These are phyloP conservation scores for Rambutsinella grinnellia DNA, from an alignment of 2,888 invertebrate species.

Conservation along the genomic window DNA sequence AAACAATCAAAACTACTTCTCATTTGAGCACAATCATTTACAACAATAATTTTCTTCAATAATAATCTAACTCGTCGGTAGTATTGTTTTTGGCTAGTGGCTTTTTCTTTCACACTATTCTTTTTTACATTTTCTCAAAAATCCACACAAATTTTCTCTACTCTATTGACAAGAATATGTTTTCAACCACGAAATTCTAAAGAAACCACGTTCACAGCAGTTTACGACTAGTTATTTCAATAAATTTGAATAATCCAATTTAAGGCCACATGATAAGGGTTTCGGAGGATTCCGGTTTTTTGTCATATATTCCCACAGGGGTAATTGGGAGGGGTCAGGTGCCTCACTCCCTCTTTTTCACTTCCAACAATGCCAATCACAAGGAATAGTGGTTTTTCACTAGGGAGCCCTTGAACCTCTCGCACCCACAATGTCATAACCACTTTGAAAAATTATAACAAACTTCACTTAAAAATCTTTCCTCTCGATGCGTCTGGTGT, in stretches of 20 bases:
- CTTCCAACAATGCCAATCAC: not conserved
- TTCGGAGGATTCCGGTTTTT: too few species aligned
- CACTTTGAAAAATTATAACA: not conserved
- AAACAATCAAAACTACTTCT: conserved; percentile 1
- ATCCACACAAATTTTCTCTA: too few species aligned
- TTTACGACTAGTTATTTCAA: too few species aligned
- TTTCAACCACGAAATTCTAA: too few species aligned
- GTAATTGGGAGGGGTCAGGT: not conserved
- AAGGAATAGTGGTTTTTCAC: conserved; percentile 6
- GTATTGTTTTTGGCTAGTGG: not conserved
- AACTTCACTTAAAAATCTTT: not conserved
- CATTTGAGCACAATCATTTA: conserved; percentile 31
- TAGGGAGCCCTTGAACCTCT: not conserved
- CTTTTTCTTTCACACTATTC: too few species aligned
- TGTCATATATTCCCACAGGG: too few species aligned
- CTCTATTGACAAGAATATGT: too few species aligned
- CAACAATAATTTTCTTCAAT: not conserved
- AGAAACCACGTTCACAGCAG: too few species aligned
- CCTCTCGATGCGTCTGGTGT: conserved; percentile 55
- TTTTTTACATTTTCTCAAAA: too few species aligned
- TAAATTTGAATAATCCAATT: too few species aligned
- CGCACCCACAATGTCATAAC: not conserved
- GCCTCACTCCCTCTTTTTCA: conserved; percentile 13
- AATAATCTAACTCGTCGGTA: too few species aligned
- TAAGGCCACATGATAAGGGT: too few species aligned